Evolutionary conservation across 1,140 invertebrate species (phyloP).

Genomic region (Batillaria attramentaria): DNA sequence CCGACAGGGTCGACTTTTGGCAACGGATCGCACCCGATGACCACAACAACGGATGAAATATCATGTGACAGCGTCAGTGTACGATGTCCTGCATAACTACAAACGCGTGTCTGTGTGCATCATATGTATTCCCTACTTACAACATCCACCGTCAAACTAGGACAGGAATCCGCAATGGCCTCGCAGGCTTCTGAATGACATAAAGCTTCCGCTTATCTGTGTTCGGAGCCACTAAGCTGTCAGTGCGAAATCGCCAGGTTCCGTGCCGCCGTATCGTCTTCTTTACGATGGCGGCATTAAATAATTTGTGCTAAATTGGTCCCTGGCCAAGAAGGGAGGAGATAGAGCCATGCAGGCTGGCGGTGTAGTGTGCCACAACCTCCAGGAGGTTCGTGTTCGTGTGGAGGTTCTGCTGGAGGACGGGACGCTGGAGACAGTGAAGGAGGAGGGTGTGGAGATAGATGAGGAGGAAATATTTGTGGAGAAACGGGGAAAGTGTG

Average conservation of each 20-base stretch:
- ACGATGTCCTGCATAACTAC: no score
- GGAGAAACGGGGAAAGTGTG: background rate
- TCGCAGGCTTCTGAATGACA: no score
- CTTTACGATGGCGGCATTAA: background rate
- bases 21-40: no score
- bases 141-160: no score
- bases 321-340: background rate
- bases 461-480: slow-evolving; percentile 1
- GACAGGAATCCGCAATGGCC: no score
- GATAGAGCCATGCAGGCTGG: background rate
- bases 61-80: no score
- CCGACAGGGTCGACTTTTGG: no score
- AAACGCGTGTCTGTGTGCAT: no score
- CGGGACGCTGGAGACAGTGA: background rate
- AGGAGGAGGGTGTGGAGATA: background rate
- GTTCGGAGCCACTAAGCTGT: background rate
- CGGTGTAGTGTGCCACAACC: background rate
- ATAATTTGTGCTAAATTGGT: background rate
- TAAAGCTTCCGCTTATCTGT: no score
- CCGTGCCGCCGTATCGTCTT: background rate
- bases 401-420: slow-evolving; percentile 1
- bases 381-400: slow-evolving; percentile 1
- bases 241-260: background rate
- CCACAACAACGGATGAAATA: no score
- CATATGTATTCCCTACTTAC: no score